Evolutionary conservation across 1,140 invertebrate genomes (phyloP), one percentile per base, ranked within the genome.

Genomic region (Calliphora vicina): DNA sequence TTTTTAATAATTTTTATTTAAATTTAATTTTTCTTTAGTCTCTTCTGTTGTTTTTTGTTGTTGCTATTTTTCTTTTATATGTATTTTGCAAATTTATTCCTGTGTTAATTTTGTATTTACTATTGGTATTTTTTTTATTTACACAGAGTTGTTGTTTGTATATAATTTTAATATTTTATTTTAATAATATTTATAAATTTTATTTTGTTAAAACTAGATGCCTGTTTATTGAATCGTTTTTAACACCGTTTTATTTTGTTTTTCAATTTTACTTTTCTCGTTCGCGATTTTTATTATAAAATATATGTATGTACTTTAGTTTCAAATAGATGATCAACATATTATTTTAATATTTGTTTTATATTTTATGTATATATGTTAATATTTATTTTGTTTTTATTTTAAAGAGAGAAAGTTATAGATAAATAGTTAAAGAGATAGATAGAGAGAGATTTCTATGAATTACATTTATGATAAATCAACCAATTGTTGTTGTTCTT

Each of bases 1-100:
- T 84, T 76, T 82, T 61, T 83, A 81, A 85, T 84, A 81, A 72
- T 86, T 85, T 86, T 86, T 85, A 85, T 86, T 86, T 83, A 86
- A 86, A 87, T 20, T 67, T 67, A 86, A 87, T 67, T 25, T 67
- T 67, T 67, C 20, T 67, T 85, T 85, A 86, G 85, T 85, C 85
- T 86, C 82, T 86, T 81, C 50, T 88, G 88, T 86, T 67, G 61
- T 67, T 67, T 67, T 67, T 35, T 35, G 35, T 35, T 67, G 23
- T 67, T 67, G 6, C 61, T 23, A 67, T 25, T 67, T 67, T 67
- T 67, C n/a, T 12, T 13, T 35, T 35, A 8, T 35, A 35, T 35
- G 27, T 61, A 72, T 25, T 29, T 83, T 35, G 76, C 74, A 85
- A 84, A 85, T 84, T 86, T 84, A 83, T 84, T 29, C 84, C 85